Evolutionary conservation across 2,113 vertebrate genomes (phyloP), one percentile per base, ranked within the genome.

Genomic region (Ramphastos sulfuratus): DNA sequence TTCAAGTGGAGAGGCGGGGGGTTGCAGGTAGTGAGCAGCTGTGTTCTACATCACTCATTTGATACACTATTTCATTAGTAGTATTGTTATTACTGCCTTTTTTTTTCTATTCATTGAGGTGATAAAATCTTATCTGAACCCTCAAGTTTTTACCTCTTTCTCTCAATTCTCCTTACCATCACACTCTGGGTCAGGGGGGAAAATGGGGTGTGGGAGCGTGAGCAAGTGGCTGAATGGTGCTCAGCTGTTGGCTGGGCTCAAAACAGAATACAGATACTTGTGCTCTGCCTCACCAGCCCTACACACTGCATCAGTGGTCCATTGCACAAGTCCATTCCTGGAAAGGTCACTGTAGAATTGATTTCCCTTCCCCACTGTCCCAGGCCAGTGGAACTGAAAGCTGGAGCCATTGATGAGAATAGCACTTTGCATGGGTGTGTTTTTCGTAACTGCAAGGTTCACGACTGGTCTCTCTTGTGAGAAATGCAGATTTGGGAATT

Each of bases 261-360:
- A 61, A 35, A 35, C 6, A 39, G 10, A 27, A 64, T 27, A 64
- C 28, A 56, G 28, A 30, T 10, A 46, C 10, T 6, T 67, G 18
- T 35, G n/a, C 7, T 44, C 19, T 77, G 31, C 20, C 58, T 17
- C 73, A 60, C 39, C 35, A 76, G 23, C 21, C 35, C 42, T 19
- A 24, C 60, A n/a, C 0, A 1, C 55, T 58, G 37, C 16, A 84
- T 70, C 18, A 66, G 52, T 17, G 18, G 11, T 75, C 28, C 14
- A 15, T 24, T 0, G 1, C 52, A 80, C 7, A 80, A 90, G 7
- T 15, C 44, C 0, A 1, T 64, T 86, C 18, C 33, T 1, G 1
- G 33, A 82, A 50, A 85, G 31, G 65, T 50, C 46, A 16, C 19
- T 33, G 14, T 71, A 0, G 0, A 59, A 20, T 7, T 63, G 33